A percentile compares a stretch with the other conserved stretches of the same genome.
Conservation (phyloP, 2,888 invertebrate species). For the Opisthograptis luteolata region DNA sequence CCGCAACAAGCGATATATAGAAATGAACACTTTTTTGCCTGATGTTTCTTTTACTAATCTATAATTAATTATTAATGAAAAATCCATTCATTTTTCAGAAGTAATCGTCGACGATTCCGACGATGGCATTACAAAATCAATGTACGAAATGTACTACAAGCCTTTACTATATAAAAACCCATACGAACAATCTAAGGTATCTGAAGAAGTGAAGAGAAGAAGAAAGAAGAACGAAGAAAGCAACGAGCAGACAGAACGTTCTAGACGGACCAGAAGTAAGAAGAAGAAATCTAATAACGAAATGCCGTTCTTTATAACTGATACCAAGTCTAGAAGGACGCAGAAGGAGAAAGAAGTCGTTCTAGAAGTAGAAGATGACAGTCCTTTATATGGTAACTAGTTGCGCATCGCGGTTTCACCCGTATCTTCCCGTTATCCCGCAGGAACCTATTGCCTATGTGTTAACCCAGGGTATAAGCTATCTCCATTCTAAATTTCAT, state of each 20-base stretch:
- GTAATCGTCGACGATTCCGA: conserved; percentile 48
- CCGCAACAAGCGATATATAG: no score
- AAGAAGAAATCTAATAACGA: conserved; percentile 29
- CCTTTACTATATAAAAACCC: conserved; percentile 32
- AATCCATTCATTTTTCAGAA: conserved; percentile 33
- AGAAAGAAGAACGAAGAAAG: conserved; percentile 35
- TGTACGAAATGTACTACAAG: conserved; percentile 76
- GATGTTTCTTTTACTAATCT: background rate
- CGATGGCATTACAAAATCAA: conserved; percentile 71
- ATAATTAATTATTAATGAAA: background rate
- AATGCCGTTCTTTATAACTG: conserved; percentile 42
- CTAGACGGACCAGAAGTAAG: conserved; percentile 23
- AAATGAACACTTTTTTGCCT: background rate
- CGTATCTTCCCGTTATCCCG: no score
- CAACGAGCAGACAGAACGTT: conserved; percentile 22
- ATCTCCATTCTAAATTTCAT: no score
- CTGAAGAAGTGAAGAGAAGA: background rate
- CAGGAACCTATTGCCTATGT: no score
- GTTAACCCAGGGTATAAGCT: no score
- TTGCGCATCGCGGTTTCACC: no score
- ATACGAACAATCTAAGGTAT: conserved; percentile 23
- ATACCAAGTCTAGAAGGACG: conserved; percentile 10
- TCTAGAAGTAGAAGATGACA: conserved; percentile 7
- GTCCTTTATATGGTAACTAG: conserved; percentile 6
- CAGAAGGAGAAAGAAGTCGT: conserved; percentile 18